phyloP scores from a whole-genome alignment of 2,113 vertebrate genomes.

The Tachuris rubrigastra region DNA sequence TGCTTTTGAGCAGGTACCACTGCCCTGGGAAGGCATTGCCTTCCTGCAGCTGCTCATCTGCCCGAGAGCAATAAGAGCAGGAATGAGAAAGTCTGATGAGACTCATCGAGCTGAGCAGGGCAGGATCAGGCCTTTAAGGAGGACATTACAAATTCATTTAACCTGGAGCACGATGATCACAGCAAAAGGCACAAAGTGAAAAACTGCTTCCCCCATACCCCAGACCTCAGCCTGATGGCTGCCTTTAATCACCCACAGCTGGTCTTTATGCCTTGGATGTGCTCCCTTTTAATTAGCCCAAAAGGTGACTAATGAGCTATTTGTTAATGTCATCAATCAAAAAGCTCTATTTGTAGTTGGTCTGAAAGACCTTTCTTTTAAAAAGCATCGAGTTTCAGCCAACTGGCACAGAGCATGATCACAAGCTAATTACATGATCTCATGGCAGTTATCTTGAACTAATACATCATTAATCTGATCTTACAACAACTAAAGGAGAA shows the following conservation, averaged over 20 bases:
- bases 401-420: not conserved
- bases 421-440: constrained; percentile 26
- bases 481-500: not conserved
- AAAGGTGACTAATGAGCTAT: constrained; percentile 38
- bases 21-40: accelerated
- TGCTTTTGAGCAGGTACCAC: not conserved
- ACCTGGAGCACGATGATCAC: not conserved
- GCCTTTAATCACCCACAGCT: not conserved
- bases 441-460: not conserved
- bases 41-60: not conserved
- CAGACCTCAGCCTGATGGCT: not conserved
- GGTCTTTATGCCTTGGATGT: constrained; percentile 1
- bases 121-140: not conserved
- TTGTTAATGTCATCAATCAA: constrained; percentile 31
- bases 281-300: constrained; percentile 11
- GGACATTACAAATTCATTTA: not conserved
- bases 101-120: not conserved
- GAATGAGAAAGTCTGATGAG: not conserved
- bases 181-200: not conserved
- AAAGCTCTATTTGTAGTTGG: not conserved
- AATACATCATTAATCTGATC: constrained; percentile 56
- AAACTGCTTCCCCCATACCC: not conserved
- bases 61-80: accelerated
- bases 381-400: not conserved
- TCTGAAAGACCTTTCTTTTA: not conserved